A percentile compares a stretch with the other conserved stretches of the same genome.
Evolutionary conservation across 1,140 invertebrate species (phyloP).

Genomic region (Pteromalus puparum): DNA sequence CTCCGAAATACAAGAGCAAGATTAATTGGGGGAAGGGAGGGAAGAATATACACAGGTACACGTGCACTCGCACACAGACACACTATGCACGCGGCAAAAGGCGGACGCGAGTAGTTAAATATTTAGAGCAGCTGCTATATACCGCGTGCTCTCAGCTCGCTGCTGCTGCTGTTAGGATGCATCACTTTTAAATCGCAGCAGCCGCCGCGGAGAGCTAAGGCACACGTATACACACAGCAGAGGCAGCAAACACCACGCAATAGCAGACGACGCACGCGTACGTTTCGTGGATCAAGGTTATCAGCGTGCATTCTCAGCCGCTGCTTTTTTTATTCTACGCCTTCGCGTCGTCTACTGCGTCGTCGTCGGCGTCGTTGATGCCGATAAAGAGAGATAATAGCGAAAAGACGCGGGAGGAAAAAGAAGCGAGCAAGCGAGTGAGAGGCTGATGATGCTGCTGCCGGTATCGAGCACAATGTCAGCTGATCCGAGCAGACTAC

Average conservation of each 20-base stretch:
- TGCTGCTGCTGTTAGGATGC: neutral
- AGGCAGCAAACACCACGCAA: no score
- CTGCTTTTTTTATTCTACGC: neutral
- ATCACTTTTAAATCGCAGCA: neutral
- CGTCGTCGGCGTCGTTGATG: neutral
- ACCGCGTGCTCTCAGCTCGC: neutral
- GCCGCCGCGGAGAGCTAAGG: neutral
- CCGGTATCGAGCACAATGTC: neutral
- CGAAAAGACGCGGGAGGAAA: neutral
- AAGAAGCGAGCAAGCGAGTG: neutral
- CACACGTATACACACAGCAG: no score
- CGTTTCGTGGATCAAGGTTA: neutral
- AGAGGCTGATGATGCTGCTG: neutral
- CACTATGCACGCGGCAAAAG: neutral
- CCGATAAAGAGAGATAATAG: neutral
- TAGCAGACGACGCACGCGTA: neutral
- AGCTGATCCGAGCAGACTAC: neutral
- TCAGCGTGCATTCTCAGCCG: neutral
- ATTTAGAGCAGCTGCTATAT: neutral
- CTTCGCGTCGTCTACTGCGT: neutral
- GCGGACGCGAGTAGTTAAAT: constrained; percentile 9
- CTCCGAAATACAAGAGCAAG: neutral
- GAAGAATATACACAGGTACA: neutral
- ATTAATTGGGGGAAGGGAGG: neutral
- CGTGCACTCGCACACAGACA: neutral